Conservation (phyloP, 1,140 invertebrate genomes). For the Lasioglossum albipes region DNA sequence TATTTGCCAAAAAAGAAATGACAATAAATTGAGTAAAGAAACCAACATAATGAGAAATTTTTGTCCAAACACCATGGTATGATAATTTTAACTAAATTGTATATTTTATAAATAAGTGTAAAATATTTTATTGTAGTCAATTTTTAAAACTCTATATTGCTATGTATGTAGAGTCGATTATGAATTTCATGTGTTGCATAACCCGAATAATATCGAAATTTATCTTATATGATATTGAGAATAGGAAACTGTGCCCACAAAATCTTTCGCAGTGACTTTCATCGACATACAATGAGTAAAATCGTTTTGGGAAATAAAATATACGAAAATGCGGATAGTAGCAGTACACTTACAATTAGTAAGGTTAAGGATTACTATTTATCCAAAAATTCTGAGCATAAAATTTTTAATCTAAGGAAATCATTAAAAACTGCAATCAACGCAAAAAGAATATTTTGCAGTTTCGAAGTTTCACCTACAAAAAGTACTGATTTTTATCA, state of each 20-base stretch:
- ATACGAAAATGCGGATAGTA: background rate
- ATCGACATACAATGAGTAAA: conserved; percentile 9
- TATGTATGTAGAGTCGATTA: background rate
- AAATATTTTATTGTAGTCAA: background rate
- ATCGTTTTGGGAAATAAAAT: background rate
- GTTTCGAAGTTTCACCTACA: conserved; percentile 61
- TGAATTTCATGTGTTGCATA: conserved; percentile 27
- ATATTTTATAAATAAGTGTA: background rate
- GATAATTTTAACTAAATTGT: background rate
- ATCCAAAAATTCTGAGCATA: background rate
- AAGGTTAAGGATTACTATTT: background rate
- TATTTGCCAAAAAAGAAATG: conserved; percentile 74
- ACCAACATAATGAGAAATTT: background rate
- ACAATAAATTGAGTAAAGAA: conserved; percentile 18
- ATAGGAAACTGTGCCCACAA: background rate
- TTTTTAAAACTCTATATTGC: background rate
- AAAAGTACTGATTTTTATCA: conserved; percentile 46
- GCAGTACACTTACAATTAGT: background rate
- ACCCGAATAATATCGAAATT: conserved; percentile 15
- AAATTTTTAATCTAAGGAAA: conserved; percentile 32
- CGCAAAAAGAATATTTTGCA: conserved; percentile 58
- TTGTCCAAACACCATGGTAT: background rate
- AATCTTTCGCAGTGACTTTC: background rate
- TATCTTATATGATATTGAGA: background rate
- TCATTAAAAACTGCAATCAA: conserved; percentile 53